Conservation (phyloP, 1,140 invertebrate species). For the Drosophila tropicalis region DNA sequence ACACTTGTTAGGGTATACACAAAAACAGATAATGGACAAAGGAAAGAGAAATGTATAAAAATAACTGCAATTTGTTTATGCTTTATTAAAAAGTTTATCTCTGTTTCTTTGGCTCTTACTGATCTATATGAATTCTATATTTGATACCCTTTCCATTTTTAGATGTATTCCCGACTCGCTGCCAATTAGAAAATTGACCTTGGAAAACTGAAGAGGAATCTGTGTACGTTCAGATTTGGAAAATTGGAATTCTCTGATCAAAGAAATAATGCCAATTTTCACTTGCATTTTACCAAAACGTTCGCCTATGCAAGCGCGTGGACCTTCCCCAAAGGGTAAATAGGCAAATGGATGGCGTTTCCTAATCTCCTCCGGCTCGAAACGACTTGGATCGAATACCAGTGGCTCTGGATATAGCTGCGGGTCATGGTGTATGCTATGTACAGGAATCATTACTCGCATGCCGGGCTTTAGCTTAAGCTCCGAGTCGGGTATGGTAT, state of each 20-base stretch:
- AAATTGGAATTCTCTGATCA: constrained; percentile 63
- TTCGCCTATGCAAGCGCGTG: constrained; percentile 84
- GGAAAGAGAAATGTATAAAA: too few species aligned
- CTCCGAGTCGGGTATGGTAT: constrained; percentile 52
- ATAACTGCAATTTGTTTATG: not conserved
- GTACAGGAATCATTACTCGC: constrained; percentile 83
- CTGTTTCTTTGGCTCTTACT: too few species aligned
- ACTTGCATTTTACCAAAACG: constrained; percentile 84
- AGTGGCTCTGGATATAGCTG: constrained; percentile 87
- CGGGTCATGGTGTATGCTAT: constrained; percentile 87
- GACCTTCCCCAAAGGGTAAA: constrained; percentile 85
- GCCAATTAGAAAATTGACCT: constrained; percentile 44
- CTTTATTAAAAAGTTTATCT: not conserved
- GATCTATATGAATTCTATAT: not conserved
- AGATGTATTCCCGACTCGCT: constrained; percentile 57
- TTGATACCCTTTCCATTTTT: constrained; percentile 31
- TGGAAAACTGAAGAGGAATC: constrained; percentile 46
- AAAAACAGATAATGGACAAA: too few species aligned
- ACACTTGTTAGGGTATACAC: too few species aligned
- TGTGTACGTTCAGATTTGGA: constrained; percentile 47
- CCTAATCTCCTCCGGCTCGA: constrained; percentile 84
- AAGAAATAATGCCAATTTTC: constrained; percentile 75
- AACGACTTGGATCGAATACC: constrained; percentile 88
- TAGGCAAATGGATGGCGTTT: constrained; percentile 84
- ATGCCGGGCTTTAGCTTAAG: constrained; percentile 82